Conservation (phyloP, 1,140 invertebrate species). For the Polyergus mexicanus region DNA sequence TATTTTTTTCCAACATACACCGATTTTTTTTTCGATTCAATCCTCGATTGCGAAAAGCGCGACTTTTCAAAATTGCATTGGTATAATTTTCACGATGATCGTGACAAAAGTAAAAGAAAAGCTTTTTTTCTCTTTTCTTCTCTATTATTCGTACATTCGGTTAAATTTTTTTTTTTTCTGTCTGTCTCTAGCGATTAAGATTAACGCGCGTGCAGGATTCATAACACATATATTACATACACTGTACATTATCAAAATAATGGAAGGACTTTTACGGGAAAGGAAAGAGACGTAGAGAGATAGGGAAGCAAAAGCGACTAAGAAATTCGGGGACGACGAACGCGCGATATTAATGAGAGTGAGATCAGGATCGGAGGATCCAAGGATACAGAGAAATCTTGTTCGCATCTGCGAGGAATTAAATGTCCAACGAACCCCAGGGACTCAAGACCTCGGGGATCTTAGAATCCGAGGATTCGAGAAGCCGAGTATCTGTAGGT, state of each 20-base stretch:
- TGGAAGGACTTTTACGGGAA: slow-evolving; percentile 4
- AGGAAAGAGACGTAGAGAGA: slow-evolving; percentile 16
- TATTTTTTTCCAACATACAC: background rate
- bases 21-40: too few species aligned
- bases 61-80: background rate
- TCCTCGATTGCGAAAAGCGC: background rate
- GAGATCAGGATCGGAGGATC: slow-evolving; percentile 55
- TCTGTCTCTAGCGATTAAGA: slow-evolving; percentile 37
- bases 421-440: slow-evolving; percentile 40
- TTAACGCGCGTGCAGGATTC: background rate
- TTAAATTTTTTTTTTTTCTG: slow-evolving; percentile 28
- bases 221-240: slow-evolving; percentile 16
- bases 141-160: background rate
- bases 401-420: slow-evolving; percentile 47
- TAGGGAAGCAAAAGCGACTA: slow-evolving; percentile 32
- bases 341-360: slow-evolving; percentile 60
- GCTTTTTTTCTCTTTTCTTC: background rate
- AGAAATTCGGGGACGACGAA: slow-evolving; percentile 34
- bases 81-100: background rate
- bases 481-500: slow-evolving; percentile 50
- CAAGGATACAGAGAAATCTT: slow-evolving; percentile 55
- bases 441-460: slow-evolving; percentile 57
- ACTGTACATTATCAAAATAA: slow-evolving; percentile 37
- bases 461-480: slow-evolving; percentile 62
- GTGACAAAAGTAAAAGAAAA: background rate